phyloP scores from a whole-genome alignment of 2,113 vertebrate species.

The Picathartes gymnocephalus region DNA sequence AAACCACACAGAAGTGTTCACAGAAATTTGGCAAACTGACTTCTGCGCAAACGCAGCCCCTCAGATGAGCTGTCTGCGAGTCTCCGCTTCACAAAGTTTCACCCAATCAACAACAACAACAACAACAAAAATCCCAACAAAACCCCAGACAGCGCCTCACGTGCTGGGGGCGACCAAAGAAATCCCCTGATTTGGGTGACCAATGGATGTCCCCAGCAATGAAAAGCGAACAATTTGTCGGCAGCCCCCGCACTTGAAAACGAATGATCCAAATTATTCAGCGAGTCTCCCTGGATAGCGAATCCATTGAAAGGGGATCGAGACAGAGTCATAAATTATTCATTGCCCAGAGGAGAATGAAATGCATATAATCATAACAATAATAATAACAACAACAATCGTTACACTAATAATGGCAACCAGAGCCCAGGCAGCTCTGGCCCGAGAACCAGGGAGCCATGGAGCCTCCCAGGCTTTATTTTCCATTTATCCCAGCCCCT shows the following conservation, averaged over 20 bases:
- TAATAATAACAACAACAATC: slow-evolving; percentile 45
- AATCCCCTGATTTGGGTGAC: slow-evolving; percentile 33
- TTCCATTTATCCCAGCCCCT: background rate
- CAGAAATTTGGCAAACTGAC: background rate
- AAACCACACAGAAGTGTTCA: background rate
- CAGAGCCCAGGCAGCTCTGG: background rate
- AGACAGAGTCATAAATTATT: slow-evolving; percentile 57
- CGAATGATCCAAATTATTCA: slow-evolving; percentile 58
- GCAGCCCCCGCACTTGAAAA: slow-evolving; percentile 43
- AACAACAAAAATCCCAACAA: background rate
- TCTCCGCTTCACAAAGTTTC: background rate
- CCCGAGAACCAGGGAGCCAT: background rate
- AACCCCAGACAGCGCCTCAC: slow-evolving; percentile 34
- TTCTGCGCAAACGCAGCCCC: background rate
- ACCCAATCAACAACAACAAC: background rate
- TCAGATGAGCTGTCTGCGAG: background rate
- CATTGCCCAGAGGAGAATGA: slow-evolving; percentile 18
- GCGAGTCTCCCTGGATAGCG: slow-evolving; percentile 46
- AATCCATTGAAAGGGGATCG: slow-evolving; percentile 43
- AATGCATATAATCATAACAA: slow-evolving; percentile 53
- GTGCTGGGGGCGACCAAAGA: background rate
- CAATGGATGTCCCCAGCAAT: slow-evolving; percentile 15
- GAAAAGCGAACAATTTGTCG: slow-evolving; percentile 55
- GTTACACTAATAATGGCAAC: background rate
- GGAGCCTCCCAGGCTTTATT: background rate